These are phyloP conservation scores for Drosophila ohnishii DNA, from an alignment of 1,140 invertebrate genomes.

Conservation along the genomic window DNA sequence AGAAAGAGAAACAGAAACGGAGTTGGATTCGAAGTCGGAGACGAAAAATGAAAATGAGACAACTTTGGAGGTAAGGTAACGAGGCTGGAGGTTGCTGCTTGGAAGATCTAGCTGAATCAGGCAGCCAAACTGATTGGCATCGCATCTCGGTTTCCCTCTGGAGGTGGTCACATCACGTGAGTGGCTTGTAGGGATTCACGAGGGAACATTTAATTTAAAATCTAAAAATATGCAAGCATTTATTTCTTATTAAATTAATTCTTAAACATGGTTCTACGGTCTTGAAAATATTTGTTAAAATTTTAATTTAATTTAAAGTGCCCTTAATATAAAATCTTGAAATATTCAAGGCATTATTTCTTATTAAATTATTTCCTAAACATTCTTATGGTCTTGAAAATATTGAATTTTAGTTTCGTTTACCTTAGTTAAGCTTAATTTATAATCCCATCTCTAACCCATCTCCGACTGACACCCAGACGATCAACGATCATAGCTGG, in stretches of 20 bases:
- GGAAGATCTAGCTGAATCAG: conserved; percentile 32
- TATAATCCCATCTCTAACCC: conserved; percentile 29
- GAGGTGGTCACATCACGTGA: conserved; percentile 43
- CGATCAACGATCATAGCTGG: conserved; percentile 51
- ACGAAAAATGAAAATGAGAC: conserved; percentile 71
- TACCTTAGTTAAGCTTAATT: neutral
- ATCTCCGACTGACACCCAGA: conserved; percentile 11
- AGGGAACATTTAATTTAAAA: neutral
- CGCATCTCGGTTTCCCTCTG: conserved; percentile 20
- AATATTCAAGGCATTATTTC: neutral
- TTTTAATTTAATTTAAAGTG: neutral
- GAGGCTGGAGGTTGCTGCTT: conserved; percentile 42
- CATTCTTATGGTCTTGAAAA: too few species aligned
- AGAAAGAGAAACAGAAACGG: conserved; percentile 19
- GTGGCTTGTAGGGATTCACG: neutral
- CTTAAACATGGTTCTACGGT: too few species aligned
- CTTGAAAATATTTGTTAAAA: too few species aligned
- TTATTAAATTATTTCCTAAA: neutral
- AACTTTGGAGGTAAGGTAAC: conserved; percentile 73
- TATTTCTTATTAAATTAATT: neutral
- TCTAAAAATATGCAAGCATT: neutral
- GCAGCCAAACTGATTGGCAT: conserved; percentile 65
- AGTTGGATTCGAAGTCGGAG: conserved; percentile 18
- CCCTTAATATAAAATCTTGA: neutral
- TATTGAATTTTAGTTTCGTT: neutral